Evolutionary conservation across 2,888 invertebrate species (phyloP).

Genomic region (Nephrotoma guestfalica): DNA sequence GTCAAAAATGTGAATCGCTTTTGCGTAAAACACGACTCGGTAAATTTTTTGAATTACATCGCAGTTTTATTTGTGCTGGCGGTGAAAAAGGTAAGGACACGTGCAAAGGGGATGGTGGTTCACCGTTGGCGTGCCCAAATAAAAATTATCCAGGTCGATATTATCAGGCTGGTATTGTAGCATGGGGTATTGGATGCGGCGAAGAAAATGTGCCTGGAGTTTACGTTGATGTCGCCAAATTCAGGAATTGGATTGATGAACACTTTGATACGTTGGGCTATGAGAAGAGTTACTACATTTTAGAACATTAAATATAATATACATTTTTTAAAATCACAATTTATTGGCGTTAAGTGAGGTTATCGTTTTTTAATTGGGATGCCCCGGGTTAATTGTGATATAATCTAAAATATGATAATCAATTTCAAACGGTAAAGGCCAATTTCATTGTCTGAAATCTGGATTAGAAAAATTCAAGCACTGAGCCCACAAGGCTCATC

Average conservation of each 20-base stretch:
- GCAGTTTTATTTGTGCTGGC: conserved; percentile 64
- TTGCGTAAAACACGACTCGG: conserved; percentile 55
- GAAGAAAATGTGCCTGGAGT: conserved; percentile 50
- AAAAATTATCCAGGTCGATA: conserved; percentile 26
- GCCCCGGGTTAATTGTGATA: no score
- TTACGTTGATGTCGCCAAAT: conserved; percentile 51
- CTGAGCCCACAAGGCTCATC: no score
- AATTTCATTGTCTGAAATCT: no score
- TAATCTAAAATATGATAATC: no score
- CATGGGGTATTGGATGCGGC: conserved; percentile 74
- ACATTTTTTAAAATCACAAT: no score
- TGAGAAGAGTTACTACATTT: conserved; percentile 6
- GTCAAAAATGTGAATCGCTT: conserved; percentile 28
- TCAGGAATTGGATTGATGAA: conserved; percentile 55
- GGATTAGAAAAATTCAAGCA: no score
- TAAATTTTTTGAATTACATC: conserved; percentile 45
- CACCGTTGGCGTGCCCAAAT: conserved; percentile 60
- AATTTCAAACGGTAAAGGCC: no score
- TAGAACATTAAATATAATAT: neutral
- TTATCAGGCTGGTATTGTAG: conserved; percentile 46
- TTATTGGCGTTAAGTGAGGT: no score
- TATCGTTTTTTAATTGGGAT: no score
- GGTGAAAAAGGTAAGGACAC: conserved; percentile 58
- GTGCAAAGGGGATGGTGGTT: conserved; percentile 65
- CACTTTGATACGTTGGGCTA: conserved; percentile 22